Conservation (phyloP, 2,797 vertebrate genomes). For the Hoplostethus mediterraneus region DNA sequence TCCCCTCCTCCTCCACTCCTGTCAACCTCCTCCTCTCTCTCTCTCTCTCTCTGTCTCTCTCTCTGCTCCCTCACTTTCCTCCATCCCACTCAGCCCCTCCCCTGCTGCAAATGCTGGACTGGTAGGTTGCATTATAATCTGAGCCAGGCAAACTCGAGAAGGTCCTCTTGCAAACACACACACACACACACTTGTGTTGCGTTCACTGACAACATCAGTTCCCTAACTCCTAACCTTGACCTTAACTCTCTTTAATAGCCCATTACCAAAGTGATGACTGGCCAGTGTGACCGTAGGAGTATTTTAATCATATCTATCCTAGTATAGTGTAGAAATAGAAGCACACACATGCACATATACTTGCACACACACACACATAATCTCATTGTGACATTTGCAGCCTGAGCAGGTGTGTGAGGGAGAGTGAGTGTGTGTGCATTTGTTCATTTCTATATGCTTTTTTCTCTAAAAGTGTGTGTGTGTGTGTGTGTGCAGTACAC, state of each 20-base stretch:
- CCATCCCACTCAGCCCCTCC: slow-evolving; percentile 2
- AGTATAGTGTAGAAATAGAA: background rate
- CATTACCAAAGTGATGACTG: no score
- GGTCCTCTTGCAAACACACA: background rate
- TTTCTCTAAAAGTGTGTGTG: background rate
- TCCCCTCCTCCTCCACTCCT: background rate
- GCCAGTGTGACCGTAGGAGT: no score
- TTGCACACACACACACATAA: background rate
- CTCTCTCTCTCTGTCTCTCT: background rate
- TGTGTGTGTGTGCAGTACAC: background rate
- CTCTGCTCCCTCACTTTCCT: background rate
- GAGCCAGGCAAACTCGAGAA: background rate
- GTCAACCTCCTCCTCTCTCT: background rate
- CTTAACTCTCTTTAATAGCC: no score
- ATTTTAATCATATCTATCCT: no score
- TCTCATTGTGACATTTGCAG: no score
- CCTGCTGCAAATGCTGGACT: background rate
- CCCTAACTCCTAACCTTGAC: slow-evolving; percentile 6
- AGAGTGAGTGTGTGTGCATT: no score
- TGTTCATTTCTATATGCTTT: background rate
- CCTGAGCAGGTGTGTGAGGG: background rate
- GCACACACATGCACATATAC: slow-evolving; percentile 2
- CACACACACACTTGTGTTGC: no score
- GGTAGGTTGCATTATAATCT: no score
- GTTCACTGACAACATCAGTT: background rate